phyloP scores from a whole-genome alignment of 1,140 invertebrate genomes.

The Drosophila subpulchrella region DNA sequence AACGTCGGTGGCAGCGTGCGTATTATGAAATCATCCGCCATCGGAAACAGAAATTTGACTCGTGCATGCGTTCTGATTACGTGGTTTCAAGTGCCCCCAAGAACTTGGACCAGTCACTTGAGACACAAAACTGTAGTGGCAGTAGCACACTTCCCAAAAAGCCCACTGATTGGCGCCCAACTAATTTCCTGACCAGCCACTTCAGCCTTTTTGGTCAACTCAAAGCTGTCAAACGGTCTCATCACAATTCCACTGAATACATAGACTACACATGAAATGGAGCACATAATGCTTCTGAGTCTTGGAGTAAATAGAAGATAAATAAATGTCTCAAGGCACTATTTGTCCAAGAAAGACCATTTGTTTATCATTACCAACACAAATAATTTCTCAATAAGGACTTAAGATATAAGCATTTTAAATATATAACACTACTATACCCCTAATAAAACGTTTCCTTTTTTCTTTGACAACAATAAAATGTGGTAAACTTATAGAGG shows the following conservation, averaged over 20 bases:
- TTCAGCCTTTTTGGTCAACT: not conserved
- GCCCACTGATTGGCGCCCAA: not conserved
- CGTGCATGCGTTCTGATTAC: constrained; percentile 15
- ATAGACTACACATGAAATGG: not conserved
- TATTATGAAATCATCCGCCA: constrained; percentile 49
- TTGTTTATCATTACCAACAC: too few species aligned
- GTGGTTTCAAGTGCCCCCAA: constrained; percentile 12
- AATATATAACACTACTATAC: too few species aligned
- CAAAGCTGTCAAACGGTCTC: not conserved
- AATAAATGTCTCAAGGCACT: not conserved
- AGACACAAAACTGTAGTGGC: not conserved
- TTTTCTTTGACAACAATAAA: too few species aligned
- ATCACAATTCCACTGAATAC: too few species aligned
- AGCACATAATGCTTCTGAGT: not conserved
- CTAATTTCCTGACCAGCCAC: not conserved
- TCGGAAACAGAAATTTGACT: constrained; percentile 22
- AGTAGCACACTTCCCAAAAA: not conserved
- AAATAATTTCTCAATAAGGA: too few species aligned
- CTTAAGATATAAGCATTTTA: too few species aligned
- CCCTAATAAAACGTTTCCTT: too few species aligned
- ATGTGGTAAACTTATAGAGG: too few species aligned
- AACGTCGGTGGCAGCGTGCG: constrained; percentile 4
- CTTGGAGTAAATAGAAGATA: not conserved
- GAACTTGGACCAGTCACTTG: constrained; percentile 10
- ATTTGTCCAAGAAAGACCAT: too few species aligned